These are phyloP conservation scores for Anoplolepis gracilipes DNA, from an alignment of 1,140 invertebrate species.

Conservation along the genomic window DNA sequence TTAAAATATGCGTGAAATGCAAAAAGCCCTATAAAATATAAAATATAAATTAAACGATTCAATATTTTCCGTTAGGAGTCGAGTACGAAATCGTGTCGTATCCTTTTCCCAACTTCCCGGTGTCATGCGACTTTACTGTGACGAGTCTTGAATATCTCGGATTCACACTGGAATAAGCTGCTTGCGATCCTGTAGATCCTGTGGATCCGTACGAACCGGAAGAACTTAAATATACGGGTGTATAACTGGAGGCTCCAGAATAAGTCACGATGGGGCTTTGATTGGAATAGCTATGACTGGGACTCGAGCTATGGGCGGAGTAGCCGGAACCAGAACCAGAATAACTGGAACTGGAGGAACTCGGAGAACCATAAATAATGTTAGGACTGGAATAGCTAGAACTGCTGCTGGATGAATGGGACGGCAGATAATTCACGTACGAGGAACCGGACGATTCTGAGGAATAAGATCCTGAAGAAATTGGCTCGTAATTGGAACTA, in stretches of 20 bases:
- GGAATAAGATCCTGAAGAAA: slow-evolving; percentile 73
- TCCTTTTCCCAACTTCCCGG: slow-evolving; percentile 39
- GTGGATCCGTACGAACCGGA: slow-evolving; percentile 65
- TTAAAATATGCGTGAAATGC: neutral
- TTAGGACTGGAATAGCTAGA: slow-evolving; percentile 66
- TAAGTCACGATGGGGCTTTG: slow-evolving; percentile 42
- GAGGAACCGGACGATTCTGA: slow-evolving; percentile 60
- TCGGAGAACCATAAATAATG: slow-evolving; percentile 63
- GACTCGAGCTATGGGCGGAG: slow-evolving; percentile 45
- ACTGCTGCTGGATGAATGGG: slow-evolving; percentile 62
- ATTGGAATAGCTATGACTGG: slow-evolving; percentile 39
- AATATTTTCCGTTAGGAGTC: slow-evolving; percentile 75
- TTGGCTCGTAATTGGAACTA: slow-evolving; percentile 77
- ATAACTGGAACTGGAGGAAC: slow-evolving; percentile 53
- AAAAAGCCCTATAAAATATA: neutral
- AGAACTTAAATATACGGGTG: slow-evolving; percentile 62
- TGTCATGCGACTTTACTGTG: slow-evolving; percentile 71
- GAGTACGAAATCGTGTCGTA: slow-evolving; percentile 85
- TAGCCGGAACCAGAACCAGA: slow-evolving; percentile 55
- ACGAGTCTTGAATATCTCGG: slow-evolving; percentile 77
- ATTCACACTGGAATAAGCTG: slow-evolving; percentile 76
- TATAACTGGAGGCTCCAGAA: slow-evolving; percentile 47
- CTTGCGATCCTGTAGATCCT: slow-evolving; percentile 70
- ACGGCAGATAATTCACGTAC: slow-evolving; percentile 73
- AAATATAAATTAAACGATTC: slow-evolving; percentile 24